Conservation (phyloP, 2,888 invertebrate species). For the Phyto melanocephala region DNA sequence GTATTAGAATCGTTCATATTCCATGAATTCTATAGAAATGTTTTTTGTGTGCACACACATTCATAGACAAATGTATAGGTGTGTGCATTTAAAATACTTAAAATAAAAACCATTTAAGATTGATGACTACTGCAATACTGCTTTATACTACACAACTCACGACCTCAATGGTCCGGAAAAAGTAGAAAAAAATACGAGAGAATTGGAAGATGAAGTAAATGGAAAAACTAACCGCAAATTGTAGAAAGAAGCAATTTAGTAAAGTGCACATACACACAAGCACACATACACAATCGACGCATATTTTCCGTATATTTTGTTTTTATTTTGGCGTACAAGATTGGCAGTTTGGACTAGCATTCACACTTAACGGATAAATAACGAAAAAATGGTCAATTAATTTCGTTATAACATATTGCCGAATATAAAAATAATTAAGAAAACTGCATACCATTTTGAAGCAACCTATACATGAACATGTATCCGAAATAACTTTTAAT, state of each 20-base stretch:
- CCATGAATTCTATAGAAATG: conserved; percentile 43
- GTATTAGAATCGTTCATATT: conserved; percentile 40
- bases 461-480: too few relatives aligned
- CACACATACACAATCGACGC: conserved; percentile 32
- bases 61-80: neutral
- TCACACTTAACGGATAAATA: too few relatives aligned
- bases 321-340: neutral
- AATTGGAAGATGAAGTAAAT: neutral
- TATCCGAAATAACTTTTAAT: too few relatives aligned
- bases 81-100: neutral
- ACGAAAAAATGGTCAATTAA: too few relatives aligned
- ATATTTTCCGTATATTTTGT: neutral
- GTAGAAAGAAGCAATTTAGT: conserved; percentile 59
- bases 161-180: conserved; percentile 22
- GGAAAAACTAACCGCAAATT: conserved; percentile 49
- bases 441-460: too few relatives aligned
- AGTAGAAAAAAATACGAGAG: neutral
- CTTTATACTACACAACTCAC: conserved; percentile 13
- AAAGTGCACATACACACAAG: conserved; percentile 50
- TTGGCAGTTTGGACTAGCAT: too few relatives aligned
- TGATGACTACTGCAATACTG: conserved; percentile 62
- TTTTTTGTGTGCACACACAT: conserved; percentile 1
- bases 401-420: too few relatives aligned
- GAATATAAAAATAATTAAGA: too few relatives aligned
- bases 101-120: conserved; percentile 60